A percentile compares a stretch with the other conserved stretches of the same genome.
Conservation (phyloP, 2,113 vertebrate species). For the Zootoca vivipara region DNA sequence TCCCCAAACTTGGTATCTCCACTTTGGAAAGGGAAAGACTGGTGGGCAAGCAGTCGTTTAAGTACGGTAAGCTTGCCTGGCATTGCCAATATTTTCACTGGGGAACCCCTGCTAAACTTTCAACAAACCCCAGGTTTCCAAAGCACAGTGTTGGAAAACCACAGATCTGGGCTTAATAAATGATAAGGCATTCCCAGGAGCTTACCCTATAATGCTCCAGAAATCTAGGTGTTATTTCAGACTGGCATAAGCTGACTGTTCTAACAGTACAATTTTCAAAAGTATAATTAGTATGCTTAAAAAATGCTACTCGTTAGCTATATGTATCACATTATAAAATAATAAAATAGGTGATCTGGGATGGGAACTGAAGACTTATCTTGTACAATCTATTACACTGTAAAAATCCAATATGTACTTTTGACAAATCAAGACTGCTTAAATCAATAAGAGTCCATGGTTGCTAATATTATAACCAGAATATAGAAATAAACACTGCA, state of each 20-base stretch:
- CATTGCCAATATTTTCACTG: not conserved
- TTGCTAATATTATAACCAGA: not conserved
- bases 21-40: not conserved
- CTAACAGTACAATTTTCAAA: not conserved
- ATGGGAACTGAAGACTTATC: not conserved
- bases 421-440: fast-evolving
- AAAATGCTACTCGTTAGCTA: not conserved
- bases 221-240: not conserved
- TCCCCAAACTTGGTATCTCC: not conserved
- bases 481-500: not conserved
- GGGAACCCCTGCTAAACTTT: not conserved
- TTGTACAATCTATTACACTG: not conserved
- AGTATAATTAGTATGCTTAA: not conserved
- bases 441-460: not conserved
- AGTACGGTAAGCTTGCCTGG: not conserved
- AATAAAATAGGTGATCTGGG: not conserved
- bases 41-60: not conserved
- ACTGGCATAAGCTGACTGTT: not conserved
- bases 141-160: not conserved
- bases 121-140: not conserved
- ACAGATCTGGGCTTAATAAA: not conserved
- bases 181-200: not conserved
- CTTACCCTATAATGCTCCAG: not conserved
- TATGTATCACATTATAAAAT: not conserved
- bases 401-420: not conserved